Evolutionary conservation across 2,888 invertebrate genomes (phyloP).

Genomic region (Dendrolimus pini): DNA sequence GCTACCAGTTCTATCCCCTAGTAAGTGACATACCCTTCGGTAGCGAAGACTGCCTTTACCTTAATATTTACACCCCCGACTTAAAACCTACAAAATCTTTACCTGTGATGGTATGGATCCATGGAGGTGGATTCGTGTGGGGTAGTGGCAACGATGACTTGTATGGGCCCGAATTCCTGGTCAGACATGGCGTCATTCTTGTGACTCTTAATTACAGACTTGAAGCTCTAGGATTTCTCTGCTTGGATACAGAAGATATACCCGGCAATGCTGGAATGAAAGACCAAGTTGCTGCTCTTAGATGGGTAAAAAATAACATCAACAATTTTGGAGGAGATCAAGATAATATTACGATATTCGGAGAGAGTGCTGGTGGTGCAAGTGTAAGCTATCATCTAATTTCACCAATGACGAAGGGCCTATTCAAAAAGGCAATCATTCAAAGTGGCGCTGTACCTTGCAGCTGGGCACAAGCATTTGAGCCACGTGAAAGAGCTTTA

Average conservation of each 20-base stretch:
- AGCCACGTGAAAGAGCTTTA: slow-evolving; percentile 66
- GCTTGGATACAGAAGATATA: slow-evolving; percentile 48
- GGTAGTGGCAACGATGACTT: slow-evolving; percentile 46
- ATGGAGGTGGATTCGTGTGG: slow-evolving; percentile 43
- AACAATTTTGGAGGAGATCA: slow-evolving; percentile 53
- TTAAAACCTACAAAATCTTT: slow-evolving; percentile 24
- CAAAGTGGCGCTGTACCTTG: slow-evolving; percentile 81
- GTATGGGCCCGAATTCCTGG: slow-evolving; percentile 53
- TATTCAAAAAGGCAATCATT: slow-evolving; percentile 73
- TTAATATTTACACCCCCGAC: slow-evolving; percentile 56
- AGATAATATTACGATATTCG: slow-evolving; percentile 58
- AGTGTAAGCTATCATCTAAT: slow-evolving; percentile 45
- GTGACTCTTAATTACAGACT: slow-evolving; percentile 62
- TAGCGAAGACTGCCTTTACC: slow-evolving; percentile 53
- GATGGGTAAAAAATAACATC: slow-evolving; percentile 57
- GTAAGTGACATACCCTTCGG: slow-evolving; percentile 17
- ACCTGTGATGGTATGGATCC: slow-evolving; percentile 58
- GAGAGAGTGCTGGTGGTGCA: slow-evolving; percentile 56
- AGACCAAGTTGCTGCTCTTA: slow-evolving; percentile 58
- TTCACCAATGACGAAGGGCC: slow-evolving; percentile 59
- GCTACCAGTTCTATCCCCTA: slow-evolving; percentile 33
- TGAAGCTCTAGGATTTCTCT: slow-evolving; percentile 52
- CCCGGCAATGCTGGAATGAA: slow-evolving; percentile 68
- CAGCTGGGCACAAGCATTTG: slow-evolving; percentile 57
- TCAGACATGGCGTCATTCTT: slow-evolving; percentile 45